Evolutionary conservation across 1,140 invertebrate species (phyloP).

Genomic region (Amyelois transitella): DNA sequence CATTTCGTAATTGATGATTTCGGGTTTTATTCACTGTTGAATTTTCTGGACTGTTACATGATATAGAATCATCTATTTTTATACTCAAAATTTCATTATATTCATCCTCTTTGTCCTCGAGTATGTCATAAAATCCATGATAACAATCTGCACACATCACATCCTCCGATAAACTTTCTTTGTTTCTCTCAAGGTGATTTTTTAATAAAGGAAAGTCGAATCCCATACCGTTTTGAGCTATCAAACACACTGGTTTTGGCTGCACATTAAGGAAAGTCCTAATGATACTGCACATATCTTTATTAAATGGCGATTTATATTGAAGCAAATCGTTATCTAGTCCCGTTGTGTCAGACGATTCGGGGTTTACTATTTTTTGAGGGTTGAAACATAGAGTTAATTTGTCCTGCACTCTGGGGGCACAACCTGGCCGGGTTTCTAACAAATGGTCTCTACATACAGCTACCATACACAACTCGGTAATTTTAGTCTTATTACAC

Average conservation of each 20-base stretch:
- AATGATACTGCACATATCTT: constrained; percentile 70
- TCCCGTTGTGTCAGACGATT: constrained; percentile 74
- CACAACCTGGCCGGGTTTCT: constrained; percentile 34
- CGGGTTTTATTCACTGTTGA: background rate
- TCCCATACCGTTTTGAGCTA: constrained; percentile 84
- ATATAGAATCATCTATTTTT: background rate
- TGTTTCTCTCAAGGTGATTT: constrained; percentile 51
- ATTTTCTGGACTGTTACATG: background rate
- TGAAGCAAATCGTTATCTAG: constrained; percentile 80
- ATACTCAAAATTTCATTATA: background rate
- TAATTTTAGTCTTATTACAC: constrained; percentile 75
- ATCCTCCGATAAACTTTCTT: constrained; percentile 59
- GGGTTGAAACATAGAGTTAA: constrained; percentile 79
- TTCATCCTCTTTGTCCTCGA: constrained; percentile 20
- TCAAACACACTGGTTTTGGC: constrained; percentile 80
- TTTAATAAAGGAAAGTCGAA: constrained; percentile 81
- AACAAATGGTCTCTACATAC: constrained; percentile 71
- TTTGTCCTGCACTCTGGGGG: constrained; percentile 78
- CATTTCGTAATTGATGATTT: background rate
- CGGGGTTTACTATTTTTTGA: constrained; percentile 60
- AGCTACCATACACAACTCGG: constrained; percentile 77
- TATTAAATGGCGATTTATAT: constrained; percentile 76
- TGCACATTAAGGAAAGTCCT: constrained; percentile 77
- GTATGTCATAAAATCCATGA: constrained; percentile 61
- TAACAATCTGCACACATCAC: constrained; percentile 76